Evolutionary conservation across 2,797 vertebrate genomes (phyloP).

Genomic region (Sciurus vulgaris): DNA sequence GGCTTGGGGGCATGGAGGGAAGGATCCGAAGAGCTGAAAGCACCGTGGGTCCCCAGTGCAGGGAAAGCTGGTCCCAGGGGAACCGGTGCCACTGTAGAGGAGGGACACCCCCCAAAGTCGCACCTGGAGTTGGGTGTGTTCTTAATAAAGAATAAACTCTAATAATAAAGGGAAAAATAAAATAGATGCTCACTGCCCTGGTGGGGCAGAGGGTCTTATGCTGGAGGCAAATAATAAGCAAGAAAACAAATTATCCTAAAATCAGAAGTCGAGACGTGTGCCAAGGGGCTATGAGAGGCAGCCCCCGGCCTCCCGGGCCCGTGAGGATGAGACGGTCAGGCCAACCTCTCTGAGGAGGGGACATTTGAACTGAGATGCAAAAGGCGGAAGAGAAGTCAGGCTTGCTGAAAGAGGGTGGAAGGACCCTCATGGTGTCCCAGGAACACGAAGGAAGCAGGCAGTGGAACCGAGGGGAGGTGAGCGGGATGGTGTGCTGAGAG

Average conservation of each 20-base stretch:
- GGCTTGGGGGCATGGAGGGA: accelerated
- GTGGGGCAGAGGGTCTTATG: neutral
- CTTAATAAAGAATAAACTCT: neutral
- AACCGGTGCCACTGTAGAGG: accelerated
- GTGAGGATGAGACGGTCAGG: neutral
- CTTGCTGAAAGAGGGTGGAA: neutral
- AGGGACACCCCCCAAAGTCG: neutral
- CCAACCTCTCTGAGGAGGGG: neutral
- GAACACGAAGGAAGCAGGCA: neutral
- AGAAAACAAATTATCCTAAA: neutral
- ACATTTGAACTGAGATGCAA: neutral
- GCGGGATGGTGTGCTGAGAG: neutral
- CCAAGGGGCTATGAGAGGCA: neutral
- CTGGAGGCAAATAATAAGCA: neutral
- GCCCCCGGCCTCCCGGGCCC: accelerated
- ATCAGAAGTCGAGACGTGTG: neutral
- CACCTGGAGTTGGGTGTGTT: neutral
- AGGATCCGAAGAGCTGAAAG: neutral
- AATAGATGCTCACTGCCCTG: neutral
- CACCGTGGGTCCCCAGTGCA: neutral
- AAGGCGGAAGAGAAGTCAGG: too few relatives aligned
- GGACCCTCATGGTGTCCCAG: neutral
- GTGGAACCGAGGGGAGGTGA: neutral
- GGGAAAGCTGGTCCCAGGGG: neutral
- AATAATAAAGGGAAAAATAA: neutral